A percentile compares a stretch with the other conserved stretches of the same genome.
These are phyloP conservation scores for Agapostemon virescens DNA, from an alignment of 2,888 invertebrate species.

Conservation along the genomic window DNA sequence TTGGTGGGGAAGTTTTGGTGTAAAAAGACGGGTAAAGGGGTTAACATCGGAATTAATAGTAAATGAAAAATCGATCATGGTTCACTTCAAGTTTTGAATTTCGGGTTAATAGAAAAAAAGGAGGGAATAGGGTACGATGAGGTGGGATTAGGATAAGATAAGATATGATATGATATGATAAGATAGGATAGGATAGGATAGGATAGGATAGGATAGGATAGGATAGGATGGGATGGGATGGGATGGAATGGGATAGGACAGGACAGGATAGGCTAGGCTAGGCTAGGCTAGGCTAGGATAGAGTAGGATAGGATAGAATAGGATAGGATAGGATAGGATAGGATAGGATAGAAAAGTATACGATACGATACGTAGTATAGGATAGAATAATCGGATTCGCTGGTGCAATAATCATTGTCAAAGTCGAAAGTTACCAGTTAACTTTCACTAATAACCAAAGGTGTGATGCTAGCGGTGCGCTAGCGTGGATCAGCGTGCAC, in stretches of 20 bases:
- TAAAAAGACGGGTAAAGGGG: not conserved
- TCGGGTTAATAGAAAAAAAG: not conserved
- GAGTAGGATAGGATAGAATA: too few relatives aligned
- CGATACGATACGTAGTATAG: too few relatives aligned
- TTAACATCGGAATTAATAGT: not conserved
- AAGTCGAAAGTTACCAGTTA: slow-evolving; percentile 76
- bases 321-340: too few relatives aligned
- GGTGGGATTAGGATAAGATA: too few relatives aligned
- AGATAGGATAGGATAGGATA: too few relatives aligned
- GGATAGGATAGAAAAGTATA: not conserved
- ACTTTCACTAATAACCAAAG: slow-evolving; percentile 77
- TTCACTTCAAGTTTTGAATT: not conserved
- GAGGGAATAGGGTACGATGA: too few relatives aligned
- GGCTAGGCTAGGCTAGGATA: too few relatives aligned
- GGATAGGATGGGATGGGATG: not conserved
- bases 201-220: not conserved
- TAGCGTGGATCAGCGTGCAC: slow-evolving; percentile 56
- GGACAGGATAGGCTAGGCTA: too few relatives aligned
- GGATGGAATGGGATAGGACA: too few relatives aligned
- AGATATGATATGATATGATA: not conserved
- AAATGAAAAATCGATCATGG: not conserved
- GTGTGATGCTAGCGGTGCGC: slow-evolving; percentile 58
- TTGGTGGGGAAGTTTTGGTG: not conserved
- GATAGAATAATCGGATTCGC: slow-evolving; percentile 16
- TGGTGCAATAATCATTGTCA: slow-evolving; percentile 47